These are phyloP conservation scores for Acleris sparsana DNA, from an alignment of 2,888 invertebrate genomes.

Conservation along the genomic window DNA sequence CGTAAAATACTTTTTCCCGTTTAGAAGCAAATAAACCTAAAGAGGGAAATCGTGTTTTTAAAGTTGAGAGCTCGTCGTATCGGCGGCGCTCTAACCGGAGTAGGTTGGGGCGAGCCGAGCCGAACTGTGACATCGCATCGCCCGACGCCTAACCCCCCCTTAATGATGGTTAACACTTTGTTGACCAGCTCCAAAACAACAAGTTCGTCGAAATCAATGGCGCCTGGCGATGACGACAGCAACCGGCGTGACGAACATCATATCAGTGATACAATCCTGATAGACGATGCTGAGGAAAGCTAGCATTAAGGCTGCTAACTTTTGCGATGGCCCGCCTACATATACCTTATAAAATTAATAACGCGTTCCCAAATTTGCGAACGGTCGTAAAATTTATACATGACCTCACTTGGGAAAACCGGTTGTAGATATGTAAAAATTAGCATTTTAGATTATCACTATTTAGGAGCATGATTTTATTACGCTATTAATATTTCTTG, in stretches of 20 bases:
- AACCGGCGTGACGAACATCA: slow-evolving; percentile 67
- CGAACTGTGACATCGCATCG: slow-evolving; percentile 69
- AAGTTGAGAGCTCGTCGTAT: slow-evolving; percentile 56
- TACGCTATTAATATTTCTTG: not conserved
- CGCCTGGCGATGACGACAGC: slow-evolving; percentile 40
- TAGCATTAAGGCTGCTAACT: slow-evolving; percentile 60
- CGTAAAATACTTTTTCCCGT: not conserved
- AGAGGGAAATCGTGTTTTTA: slow-evolving; percentile 22
- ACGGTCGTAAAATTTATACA: slow-evolving; percentile 8
- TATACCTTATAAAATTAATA: not conserved
- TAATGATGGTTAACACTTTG: slow-evolving; percentile 23
- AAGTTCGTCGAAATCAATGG: not conserved
- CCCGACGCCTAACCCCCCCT: slow-evolving; percentile 42
- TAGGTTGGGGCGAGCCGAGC: slow-evolving; percentile 65
- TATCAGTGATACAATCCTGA: slow-evolving; percentile 51
- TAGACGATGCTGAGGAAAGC: slow-evolving; percentile 70
- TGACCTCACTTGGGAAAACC: not conserved
- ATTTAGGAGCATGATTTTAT: slow-evolving; percentile 1
- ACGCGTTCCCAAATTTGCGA: slow-evolving; percentile 1
- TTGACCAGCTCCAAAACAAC: too few relatives aligned
- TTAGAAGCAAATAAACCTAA: not conserved
- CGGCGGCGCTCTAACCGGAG: slow-evolving; percentile 63
- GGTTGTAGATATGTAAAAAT: not conserved
- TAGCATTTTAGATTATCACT: not conserved
- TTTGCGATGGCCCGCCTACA: slow-evolving; percentile 80